Evolutionary conservation across 2,797 vertebrate species (phyloP), one percentile per base, ranked within the genome.

Genomic region (Champsocephalus gunnari): DNA sequence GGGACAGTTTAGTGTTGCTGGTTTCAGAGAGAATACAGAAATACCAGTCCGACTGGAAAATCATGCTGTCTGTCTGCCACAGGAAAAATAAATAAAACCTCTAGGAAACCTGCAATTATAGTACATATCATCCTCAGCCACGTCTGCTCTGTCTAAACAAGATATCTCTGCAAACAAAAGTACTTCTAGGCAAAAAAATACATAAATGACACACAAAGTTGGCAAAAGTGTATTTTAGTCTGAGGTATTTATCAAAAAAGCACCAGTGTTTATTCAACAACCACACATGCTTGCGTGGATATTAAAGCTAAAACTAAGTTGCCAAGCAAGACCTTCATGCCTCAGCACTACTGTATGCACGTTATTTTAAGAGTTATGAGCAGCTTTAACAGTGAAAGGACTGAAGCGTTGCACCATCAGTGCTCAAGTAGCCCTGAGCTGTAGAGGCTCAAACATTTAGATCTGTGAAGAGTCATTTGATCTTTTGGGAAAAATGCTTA

Each of bases 61-160:
- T 67, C 19, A 1, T 56, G 53, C 48, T 58, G 53, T 58, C 54
- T 66, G 60, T 69, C 66, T 57, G 49, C 59, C 14, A 19, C 51
- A 53, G 59, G 55, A 68, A 75, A 82, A 65, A 82, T 64, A 71
- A 76, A 84, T 68, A 75, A 76, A 77, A 83, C 54, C 9, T 56
- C 5, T 5, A 65, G 19, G 41, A 90, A 84, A 77, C 62, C 59
- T 75, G 58, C 57, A 82, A 81, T 81, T 84, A 80, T 32, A 48
- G 12, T 11, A 45, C 47, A 73, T 16, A 4, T 66, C 11, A 1
- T 9, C 47, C 62, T 56, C 19, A 56, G 77, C 34, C 34, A 16
- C n/a, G 51, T 81, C 77, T 78, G 55, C 54, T 44, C 59, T 70
- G 66, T 73, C 66, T 75, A 77, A 83, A 83, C 66, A 68, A 53